Base-by-base conservation (phyloP, 1,140 invertebrate species). In the Drosophila melanica region DNA sequence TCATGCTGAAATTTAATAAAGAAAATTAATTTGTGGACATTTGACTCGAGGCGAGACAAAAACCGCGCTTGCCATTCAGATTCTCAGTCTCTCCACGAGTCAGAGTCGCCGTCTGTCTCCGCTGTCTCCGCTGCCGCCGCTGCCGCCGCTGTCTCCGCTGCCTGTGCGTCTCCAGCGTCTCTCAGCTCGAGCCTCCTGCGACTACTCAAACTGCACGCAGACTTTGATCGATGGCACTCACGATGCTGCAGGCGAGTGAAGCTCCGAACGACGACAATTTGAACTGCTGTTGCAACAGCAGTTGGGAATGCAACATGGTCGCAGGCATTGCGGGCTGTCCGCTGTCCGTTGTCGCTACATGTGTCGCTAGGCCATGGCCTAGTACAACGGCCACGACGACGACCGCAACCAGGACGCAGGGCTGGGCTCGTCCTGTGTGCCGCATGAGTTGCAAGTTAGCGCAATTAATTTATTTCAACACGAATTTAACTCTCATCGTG, bases 1-100 rank as follows among this genome's bases (percentile, higher is more conserved):
- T 89, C 84, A 89, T 89, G 84, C 84, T 90, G 85, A 89, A 89
- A 89, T 89, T 89, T 89, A 89, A 89, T 89, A 89, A 89, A 89
- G 84, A 89, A 89, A 89, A 89, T 89, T 89, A 89, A 89, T 89
- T 89, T 89, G 84, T 89, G 84, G 84, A 89, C 84, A 89, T 89
- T 89, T 89, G 85, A 89, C 84, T 89, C 77, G 84, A 89, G 84
- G 84, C 82, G 79, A 87, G 76, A 89, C 84, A 79, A 77, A 81
- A 77, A 77, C 33, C 51, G 41, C 51, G 63, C 66, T 62, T 39
- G 23, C 54, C 42, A 42, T 57, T 45, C 54, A 59, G 33, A 23
- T 37, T n/a, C 41, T 10, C 35, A 27, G 12, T 9, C 42, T 10
- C 23, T 14, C 4, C 47, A 2, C 11, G 18, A 23, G 20, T 4